Conservation (phyloP, 2,888 invertebrate genomes). For the Trissoscelio sp. region DNA sequence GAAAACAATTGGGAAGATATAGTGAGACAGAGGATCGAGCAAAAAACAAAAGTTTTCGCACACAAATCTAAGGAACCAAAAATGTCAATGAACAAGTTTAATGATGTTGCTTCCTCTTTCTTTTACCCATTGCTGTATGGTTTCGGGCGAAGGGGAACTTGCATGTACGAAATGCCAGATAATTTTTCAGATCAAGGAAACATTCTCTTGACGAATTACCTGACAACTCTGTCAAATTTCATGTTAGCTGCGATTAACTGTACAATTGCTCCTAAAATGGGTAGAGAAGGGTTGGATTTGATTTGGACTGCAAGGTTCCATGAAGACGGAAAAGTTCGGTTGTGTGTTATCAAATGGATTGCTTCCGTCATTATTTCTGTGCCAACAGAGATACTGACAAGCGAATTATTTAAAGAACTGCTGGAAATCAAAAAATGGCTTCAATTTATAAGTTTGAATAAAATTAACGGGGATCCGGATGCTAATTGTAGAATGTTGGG, state of each 20-base stretch:
- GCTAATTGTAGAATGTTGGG: conserved; percentile 87
- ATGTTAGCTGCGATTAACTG: conserved; percentile 89
- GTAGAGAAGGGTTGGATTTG: conserved; percentile 88
- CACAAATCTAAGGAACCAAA: conserved; percentile 82
- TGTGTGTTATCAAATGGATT: conserved; percentile 87
- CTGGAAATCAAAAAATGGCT: conserved; percentile 89
- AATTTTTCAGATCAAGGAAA: conserved; percentile 86
- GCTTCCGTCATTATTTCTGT: conserved; percentile 87
- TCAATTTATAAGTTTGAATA: conserved; percentile 85
- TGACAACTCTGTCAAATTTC: conserved; percentile 88
- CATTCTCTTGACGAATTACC: conserved; percentile 87
- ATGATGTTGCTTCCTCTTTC: conserved; percentile 90
- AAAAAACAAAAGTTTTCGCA: conserved; percentile 88
- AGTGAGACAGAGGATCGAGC: conserved; percentile 88
- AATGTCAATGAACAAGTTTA: conserved; percentile 88
- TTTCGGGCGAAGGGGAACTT: conserved; percentile 86
- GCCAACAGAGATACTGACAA: conserved; percentile 85
- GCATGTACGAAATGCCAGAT: conserved; percentile 85
- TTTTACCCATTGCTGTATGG: conserved; percentile 92
- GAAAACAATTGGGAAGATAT: conserved; percentile 84
- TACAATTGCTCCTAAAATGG: conserved; percentile 86
- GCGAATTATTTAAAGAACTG: conserved; percentile 87
- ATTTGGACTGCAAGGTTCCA: conserved; percentile 88
- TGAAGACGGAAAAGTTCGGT: conserved; percentile 87
- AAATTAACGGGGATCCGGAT: conserved; percentile 87